Evolutionary conservation across 2,113 vertebrate genomes (phyloP), one percentile per base, ranked within the genome.

Genomic region (Dromiciops gliroides): DNA sequence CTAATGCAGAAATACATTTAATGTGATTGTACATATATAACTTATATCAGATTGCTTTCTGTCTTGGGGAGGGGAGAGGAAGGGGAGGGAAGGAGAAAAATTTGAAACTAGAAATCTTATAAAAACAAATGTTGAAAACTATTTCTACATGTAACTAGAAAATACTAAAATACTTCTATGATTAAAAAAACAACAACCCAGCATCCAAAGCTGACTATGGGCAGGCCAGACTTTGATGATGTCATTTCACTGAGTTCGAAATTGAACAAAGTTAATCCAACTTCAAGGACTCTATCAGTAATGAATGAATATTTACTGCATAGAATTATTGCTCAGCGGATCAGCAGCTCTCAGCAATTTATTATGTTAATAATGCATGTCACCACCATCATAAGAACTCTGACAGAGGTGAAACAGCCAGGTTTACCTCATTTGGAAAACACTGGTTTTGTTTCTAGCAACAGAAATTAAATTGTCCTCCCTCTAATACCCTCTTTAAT

Each of bases 351-450:
- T 95, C 92, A 93, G 93, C 37, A 93, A 96, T 97, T 96, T 94
- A 98, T 97, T 97, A 97, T 88, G 96, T 67, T 97, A 98, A 98
- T 97, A 97, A 96, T 51, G 91, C 48, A 96, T 97, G 94, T 96
- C 96, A 93, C 51, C 93, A 93, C 0, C 9, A 48, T 96, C 50
- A 89, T 90, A 50, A 95, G 97, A 97, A 95, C 95, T 60, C 92
- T 4, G 52, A 90, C 96, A 75, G 31, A 89, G 93, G 96, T 96
- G 95, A 97, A 98, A 95, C 0, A 60, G 19, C 47, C 44, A 0
- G 1, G 48, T 97, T 96, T 92, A 94, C 94, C 96, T 96, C 89
- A 31, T 67, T 94, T 89, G 47, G 0, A 0, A 93, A 94, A 51
- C 52, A 95, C 25, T 9, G 0, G 0, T 0, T 91, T 90, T 92